Percentiles rank a stretch among this genome's conserved stretches.
These are phyloP conservation scores for Rutilus rutilus DNA, from an alignment of 2,113 vertebrate species.

Conservation along the genomic window DNA sequence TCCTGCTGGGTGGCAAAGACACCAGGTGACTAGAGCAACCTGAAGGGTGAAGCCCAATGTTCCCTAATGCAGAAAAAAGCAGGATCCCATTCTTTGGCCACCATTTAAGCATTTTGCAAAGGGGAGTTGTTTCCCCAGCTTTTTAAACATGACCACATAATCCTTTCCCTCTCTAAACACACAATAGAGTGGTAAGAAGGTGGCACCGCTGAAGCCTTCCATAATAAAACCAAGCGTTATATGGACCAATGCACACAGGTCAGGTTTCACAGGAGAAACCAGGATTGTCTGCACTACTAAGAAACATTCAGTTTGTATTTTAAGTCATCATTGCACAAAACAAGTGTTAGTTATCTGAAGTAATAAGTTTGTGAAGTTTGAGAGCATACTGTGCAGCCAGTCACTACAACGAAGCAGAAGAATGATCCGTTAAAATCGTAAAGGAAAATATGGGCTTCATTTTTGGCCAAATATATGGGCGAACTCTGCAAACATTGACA, in stretches of 20 bases:
- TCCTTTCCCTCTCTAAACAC: constrained; percentile 66
- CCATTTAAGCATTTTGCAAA: constrained; percentile 64
- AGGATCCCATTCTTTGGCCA: constrained; percentile 66
- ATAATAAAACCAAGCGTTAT: constrained; percentile 63
- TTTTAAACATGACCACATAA: constrained; percentile 73
- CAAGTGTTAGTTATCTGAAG: neutral
- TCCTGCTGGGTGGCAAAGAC: constrained; percentile 73
- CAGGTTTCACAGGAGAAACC: constrained; percentile 69
- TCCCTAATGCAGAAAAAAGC: constrained; percentile 63
- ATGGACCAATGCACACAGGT: constrained; percentile 62
- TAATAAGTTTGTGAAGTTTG: neutral
- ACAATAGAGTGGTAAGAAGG: constrained; percentile 73
- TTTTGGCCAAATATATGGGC: no score
- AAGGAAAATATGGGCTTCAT: neutral
- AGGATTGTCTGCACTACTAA: constrained; percentile 45
- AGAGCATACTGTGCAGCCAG: neutral
- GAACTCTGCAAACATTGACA: no score
- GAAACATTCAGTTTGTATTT: constrained; percentile 27
- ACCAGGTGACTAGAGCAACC: constrained; percentile 79
- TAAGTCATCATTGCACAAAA: constrained; percentile 1
- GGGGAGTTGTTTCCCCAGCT: constrained; percentile 62
- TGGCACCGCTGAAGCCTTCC: constrained; percentile 68
- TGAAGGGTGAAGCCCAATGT: constrained; percentile 65
- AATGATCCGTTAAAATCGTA: neutral
- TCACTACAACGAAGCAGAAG: neutral